phyloP scores from a whole-genome alignment of 1,140 invertebrate genomes.

The Cardiocondyla obscurior region DNA sequence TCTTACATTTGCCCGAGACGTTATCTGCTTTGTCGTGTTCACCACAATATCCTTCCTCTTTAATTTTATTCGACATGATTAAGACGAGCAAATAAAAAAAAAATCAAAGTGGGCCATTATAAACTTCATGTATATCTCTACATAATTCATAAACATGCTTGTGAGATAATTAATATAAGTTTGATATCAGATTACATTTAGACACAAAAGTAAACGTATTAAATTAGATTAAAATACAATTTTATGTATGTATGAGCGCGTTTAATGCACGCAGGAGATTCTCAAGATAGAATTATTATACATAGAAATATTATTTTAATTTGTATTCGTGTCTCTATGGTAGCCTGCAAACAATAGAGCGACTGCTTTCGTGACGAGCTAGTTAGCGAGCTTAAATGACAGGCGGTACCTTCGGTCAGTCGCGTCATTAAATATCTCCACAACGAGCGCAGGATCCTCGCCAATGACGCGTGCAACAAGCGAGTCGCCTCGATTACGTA shows the following conservation, averaged over 20 bases:
- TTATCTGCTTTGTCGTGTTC: neutral
- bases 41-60: neutral
- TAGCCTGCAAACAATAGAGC: slow-evolving; percentile 6
- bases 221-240: too few species aligned
- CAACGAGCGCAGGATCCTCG: neutral
- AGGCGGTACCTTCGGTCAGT: neutral
- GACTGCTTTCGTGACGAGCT: neutral
- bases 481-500: neutral
- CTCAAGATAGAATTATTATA: too few species aligned
- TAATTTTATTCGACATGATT: neutral
- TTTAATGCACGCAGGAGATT: too few species aligned
- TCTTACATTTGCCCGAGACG: neutral
- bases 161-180: too few species aligned
- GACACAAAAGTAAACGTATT: neutral
- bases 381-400: neutral
- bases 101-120: too few species aligned
- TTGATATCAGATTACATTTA: too few species aligned
- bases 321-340: neutral
- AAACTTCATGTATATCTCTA: too few species aligned
- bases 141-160: too few species aligned
- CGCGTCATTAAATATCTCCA: neutral
- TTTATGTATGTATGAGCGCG: neutral
- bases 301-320: too few species aligned
- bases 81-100: too few species aligned
- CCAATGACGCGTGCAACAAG: neutral